Conservation (phyloP, 1,140 invertebrate genomes). For the Vanessa atalanta region DNA sequence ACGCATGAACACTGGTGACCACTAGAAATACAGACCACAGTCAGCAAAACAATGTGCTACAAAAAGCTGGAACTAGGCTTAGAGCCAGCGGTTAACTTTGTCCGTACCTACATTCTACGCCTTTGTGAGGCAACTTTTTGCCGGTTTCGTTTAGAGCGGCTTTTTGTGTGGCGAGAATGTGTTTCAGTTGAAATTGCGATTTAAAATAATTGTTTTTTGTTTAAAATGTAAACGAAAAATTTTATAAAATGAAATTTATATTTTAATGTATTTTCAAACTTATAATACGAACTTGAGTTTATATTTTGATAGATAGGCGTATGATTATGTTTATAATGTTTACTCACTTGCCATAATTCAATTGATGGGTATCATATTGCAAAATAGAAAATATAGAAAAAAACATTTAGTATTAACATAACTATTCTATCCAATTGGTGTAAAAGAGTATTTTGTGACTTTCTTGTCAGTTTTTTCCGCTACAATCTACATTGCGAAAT, state of each 20-base stretch:
- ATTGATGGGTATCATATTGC: too few species aligned
- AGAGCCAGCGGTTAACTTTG: slow-evolving; percentile 36
- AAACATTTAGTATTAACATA: too few species aligned
- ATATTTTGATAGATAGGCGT: not conserved
- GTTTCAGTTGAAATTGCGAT: slow-evolving; percentile 38
- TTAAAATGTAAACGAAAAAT: slow-evolving; percentile 16
- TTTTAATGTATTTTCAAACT: not conserved
- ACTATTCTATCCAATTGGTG: too few species aligned
- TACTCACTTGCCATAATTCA: too few species aligned
- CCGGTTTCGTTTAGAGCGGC: slow-evolving; percentile 33
- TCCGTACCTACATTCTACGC: slow-evolving; percentile 29
- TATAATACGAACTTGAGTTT: too few species aligned
- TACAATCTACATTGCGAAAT: too few species aligned
- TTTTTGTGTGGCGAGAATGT: slow-evolving; percentile 40
- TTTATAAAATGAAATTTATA: not conserved
- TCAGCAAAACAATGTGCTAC: slow-evolving; percentile 23
- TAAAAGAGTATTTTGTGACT: too few species aligned
- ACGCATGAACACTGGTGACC: not conserved
- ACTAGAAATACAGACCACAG: slow-evolving; percentile 15
- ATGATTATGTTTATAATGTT: too few species aligned
- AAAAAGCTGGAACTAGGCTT: slow-evolving; percentile 35
- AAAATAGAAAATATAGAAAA: too few species aligned
- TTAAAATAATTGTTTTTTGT: slow-evolving; percentile 35
- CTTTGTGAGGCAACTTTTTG: slow-evolving; percentile 54
- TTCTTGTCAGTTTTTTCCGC: too few species aligned